Conservation (phyloP, 1,140 invertebrate species). For the Ladona fulva region DNA sequence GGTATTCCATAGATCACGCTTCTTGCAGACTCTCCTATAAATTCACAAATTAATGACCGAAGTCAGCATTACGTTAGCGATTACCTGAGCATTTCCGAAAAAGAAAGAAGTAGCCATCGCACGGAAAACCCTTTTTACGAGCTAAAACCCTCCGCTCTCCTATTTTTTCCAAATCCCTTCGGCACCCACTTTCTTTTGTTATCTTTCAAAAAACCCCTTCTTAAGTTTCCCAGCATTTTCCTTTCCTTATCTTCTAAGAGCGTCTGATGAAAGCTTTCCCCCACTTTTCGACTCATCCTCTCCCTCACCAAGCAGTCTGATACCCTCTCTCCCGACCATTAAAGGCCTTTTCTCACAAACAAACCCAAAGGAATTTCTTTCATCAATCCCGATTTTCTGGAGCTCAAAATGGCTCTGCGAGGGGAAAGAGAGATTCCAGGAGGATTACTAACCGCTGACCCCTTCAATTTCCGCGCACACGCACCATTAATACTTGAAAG, state of each 20-base stretch:
- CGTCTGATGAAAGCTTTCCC: not conserved
- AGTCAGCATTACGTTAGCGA: no score
- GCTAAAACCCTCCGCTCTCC: no score
- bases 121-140: no score
- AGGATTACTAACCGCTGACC: no score
- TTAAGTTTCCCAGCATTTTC: not conserved
- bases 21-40: no score
- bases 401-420: not conserved
- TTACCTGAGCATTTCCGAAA: no score
- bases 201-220: conserved; percentile 3
- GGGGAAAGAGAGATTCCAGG: not conserved
- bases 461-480: not conserved
- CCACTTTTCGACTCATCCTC: not conserved
- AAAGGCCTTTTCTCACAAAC: not conserved
- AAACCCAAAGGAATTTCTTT: conserved; percentile 6
- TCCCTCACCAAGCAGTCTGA: not conserved
- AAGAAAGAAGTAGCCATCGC: no score
- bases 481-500: no score
- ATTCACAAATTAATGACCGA: no score
- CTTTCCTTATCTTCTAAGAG: conserved; percentile 3
- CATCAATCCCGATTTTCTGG: not conserved
- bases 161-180: not conserved
- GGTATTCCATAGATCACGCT: no score
- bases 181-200: conserved; percentile 7
- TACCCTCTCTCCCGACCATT: not conserved